These are phyloP conservation scores for Lithobates pipiens DNA, from an alignment of 2,797 vertebrate genomes.

Conservation along the genomic window DNA sequence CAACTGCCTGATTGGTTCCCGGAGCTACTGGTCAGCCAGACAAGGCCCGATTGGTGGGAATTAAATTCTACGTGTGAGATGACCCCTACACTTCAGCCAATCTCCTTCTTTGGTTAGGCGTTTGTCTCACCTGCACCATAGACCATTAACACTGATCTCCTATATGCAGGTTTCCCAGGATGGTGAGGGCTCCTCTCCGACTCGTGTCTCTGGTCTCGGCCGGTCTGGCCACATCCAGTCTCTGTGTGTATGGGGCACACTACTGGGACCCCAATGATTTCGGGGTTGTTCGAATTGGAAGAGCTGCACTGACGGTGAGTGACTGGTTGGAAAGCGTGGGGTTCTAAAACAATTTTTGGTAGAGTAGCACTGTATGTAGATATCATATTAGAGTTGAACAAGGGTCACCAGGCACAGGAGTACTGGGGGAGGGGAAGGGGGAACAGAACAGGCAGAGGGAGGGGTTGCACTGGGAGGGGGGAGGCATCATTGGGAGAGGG, in stretches of 20 bases:
- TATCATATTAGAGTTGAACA: no score
- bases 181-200: slow-evolving; percentile 84
- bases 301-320: slow-evolving; percentile 89
- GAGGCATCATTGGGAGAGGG: no score
- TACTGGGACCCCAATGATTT: slow-evolving; percentile 88
- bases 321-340: background rate
- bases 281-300: slow-evolving; percentile 87
- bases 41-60: no score
- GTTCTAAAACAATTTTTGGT: no score
- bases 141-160: background rate
- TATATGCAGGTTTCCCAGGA: slow-evolving; percentile 71
- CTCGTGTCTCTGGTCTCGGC: slow-evolving; percentile 81
- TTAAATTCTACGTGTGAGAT: no score
- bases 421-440: background rate
- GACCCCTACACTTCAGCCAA: no score
- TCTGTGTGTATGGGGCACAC: slow-evolving; percentile 81
- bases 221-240: slow-evolving; percentile 82
- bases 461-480: background rate
- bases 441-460: background rate
- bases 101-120: no score
- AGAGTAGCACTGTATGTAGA: no score
- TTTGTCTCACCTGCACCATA: background rate
- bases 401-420: no score
- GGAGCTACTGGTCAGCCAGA: no score
- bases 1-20: no score